phyloP scores from a whole-genome alignment of 2,113 vertebrate species.

The Toxotes chatareus region DNA sequence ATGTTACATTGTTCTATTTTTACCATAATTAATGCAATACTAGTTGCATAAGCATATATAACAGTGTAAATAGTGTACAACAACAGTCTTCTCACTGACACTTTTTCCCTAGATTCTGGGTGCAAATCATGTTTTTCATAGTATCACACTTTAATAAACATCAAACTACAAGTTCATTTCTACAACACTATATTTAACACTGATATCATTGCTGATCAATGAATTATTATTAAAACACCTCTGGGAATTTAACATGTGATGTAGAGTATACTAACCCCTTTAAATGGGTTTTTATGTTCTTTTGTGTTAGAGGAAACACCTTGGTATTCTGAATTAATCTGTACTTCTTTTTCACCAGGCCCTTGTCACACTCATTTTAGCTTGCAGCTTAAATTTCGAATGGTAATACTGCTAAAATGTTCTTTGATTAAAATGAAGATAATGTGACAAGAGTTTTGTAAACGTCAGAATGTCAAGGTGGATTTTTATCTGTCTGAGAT shows the following conservation, averaged over 20 bases:
- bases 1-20: conserved; percentile 64
- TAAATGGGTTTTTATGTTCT: conserved; percentile 43
- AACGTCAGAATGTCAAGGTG: conserved; percentile 54
- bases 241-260: conserved; percentile 70
- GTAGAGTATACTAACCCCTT: conserved; percentile 57
- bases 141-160: conserved; percentile 22
- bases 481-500: conserved; percentile 51
- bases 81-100: conserved; percentile 22
- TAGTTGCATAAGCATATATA: conserved; percentile 52
- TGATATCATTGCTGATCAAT: conserved; percentile 33
- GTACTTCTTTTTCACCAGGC: conserved; percentile 12
- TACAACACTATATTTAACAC: conserved; percentile 38
- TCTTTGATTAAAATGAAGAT: conserved; percentile 15
- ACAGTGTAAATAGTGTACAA: conserved; percentile 68
- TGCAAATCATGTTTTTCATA: conserved; percentile 47
- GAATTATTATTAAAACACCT: conserved; percentile 59
- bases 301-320: conserved; percentile 51
- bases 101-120: conserved; percentile 26
- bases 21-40: conserved; percentile 65
- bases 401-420: not conserved
- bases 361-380: conserved; percentile 23
- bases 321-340: conserved; percentile 45
- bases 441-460: conserved; percentile 13
- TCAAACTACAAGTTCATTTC: conserved; percentile 28
- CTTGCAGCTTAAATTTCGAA: conserved; percentile 1